Conservation (phyloP, 2,797 vertebrate species). For the Channallabes apus region DNA sequence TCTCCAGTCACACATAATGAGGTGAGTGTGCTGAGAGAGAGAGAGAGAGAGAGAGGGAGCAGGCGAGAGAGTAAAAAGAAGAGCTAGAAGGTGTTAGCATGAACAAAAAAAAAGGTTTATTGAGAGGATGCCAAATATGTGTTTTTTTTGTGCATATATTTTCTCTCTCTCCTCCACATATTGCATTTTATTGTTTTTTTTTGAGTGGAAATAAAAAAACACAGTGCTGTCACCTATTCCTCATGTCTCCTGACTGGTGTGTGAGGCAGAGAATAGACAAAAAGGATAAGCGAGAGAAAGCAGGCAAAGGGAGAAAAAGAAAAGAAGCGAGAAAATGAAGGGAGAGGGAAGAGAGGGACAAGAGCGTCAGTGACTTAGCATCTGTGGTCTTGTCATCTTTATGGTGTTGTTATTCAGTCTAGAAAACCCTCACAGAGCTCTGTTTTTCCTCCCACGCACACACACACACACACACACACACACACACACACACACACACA, state of each 20-base stretch:
- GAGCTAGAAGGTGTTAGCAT: slow-evolving; percentile 37
- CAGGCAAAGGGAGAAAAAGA: slow-evolving; percentile 52
- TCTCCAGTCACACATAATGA: slow-evolving; percentile 76
- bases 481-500: slow-evolving; percentile 36
- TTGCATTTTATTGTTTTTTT: not conserved
- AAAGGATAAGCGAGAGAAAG: slow-evolving; percentile 40
- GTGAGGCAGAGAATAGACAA: slow-evolving; percentile 33
- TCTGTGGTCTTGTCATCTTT: slow-evolving; percentile 45
- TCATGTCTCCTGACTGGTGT: slow-evolving; percentile 29
- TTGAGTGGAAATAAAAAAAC: too few relatives aligned
- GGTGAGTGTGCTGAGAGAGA: slow-evolving; percentile 57
- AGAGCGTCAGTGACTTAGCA: slow-evolving; percentile 51
- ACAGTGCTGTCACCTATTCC: slow-evolving; percentile 37
- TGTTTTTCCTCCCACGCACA: slow-evolving; percentile 23
- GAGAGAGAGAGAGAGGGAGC: slow-evolving; percentile 28
- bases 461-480: slow-evolving; percentile 13
- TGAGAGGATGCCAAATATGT: slow-evolving; percentile 54
- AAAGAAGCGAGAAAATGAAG: slow-evolving; percentile 55
- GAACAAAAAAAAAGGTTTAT: slow-evolving; percentile 46
- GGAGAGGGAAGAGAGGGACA: slow-evolving; percentile 50
- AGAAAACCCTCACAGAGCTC: slow-evolving; percentile 45
- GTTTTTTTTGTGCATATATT: slow-evolving; percentile 50
- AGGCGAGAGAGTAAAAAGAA: slow-evolving; percentile 28
- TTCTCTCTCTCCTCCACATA: slow-evolving; percentile 8
- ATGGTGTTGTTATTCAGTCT: slow-evolving; percentile 54